These are phyloP conservation scores for Cepaea nemoralis DNA, from an alignment of 1,140 invertebrate species.

Conservation along the genomic window DNA sequence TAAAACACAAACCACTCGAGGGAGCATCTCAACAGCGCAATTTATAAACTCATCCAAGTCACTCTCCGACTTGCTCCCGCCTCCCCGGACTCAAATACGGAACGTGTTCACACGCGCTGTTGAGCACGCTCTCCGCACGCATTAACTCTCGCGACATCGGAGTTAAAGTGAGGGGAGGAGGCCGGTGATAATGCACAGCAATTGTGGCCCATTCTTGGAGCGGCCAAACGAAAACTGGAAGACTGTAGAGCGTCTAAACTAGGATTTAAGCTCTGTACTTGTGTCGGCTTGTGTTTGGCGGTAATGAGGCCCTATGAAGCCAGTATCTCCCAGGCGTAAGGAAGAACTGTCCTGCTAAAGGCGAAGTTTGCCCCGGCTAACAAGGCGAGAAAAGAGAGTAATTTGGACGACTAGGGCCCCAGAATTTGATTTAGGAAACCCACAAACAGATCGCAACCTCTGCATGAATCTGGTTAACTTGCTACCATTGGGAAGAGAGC, in stretches of 20 bases:
- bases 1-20: constrained; percentile 26
- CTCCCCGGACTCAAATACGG: neutral
- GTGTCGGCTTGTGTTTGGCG: neutral
- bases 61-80: neutral
- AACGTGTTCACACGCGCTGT: constrained; percentile 18
- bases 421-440: constrained; percentile 27
- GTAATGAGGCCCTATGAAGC: constrained; percentile 25
- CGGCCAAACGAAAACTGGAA: constrained; percentile 10
- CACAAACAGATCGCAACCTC: constrained; percentile 33
- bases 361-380: constrained; percentile 8
- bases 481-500: constrained; percentile 11
- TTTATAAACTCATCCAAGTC: constrained; percentile 19
- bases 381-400: constrained; percentile 27
- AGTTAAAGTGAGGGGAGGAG: constrained; percentile 12
- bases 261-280: neutral
- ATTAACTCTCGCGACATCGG: constrained; percentile 28
- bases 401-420: neutral
- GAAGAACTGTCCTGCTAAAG: constrained; percentile 8
- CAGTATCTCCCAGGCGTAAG: neutral
- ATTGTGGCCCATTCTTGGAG: constrained; percentile 23
- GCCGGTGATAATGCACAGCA: constrained; percentile 5
- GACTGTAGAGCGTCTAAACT: neutral
- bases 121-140: constrained; percentile 23
- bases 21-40: constrained; percentile 29
- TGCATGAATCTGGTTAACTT: constrained; percentile 21